Evolutionary conservation across 1,140 invertebrate genomes (phyloP).

Genomic region (Cryptotermes secundus): DNA sequence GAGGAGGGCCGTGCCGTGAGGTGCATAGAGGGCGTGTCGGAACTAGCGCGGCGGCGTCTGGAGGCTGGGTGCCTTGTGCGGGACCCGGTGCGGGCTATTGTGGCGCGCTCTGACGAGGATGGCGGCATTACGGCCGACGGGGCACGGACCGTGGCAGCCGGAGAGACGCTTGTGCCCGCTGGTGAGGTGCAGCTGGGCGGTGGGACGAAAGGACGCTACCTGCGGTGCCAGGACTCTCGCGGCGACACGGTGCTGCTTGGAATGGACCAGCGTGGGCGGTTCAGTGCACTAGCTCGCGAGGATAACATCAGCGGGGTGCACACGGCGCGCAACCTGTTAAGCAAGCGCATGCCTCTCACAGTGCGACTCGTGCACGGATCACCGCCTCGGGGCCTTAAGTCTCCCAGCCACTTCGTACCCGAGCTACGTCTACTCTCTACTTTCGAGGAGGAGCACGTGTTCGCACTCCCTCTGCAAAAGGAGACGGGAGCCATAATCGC

Average conservation of each 20-base stretch:
- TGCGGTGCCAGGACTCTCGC: conserved; percentile 82
- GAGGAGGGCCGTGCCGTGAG: conserved; percentile 87
- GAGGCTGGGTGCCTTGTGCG: conserved; percentile 79
- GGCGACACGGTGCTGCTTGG: conserved; percentile 80
- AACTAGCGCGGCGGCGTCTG: conserved; percentile 72
- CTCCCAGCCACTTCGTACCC: conserved; percentile 75
- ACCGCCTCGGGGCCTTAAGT: conserved; percentile 75
- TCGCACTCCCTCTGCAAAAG: conserved; percentile 79
- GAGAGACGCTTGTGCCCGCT: conserved; percentile 75
- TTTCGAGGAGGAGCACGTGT: conserved; percentile 73
- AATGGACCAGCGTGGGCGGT: conserved; percentile 83
- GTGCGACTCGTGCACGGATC: conserved; percentile 87
- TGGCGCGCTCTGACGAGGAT: conserved; percentile 64
- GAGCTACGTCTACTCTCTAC: conserved; percentile 80
- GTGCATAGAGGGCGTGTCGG: conserved; percentile 84
- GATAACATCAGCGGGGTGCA: conserved; percentile 92
- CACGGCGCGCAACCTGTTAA: conserved; percentile 79
- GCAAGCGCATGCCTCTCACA: conserved; percentile 85
- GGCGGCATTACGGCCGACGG: conserved; percentile 67
- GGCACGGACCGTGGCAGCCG: conserved; percentile 67
- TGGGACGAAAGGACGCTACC: conserved; percentile 65
- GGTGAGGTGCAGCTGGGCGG: conserved; percentile 65
- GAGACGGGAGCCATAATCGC: conserved; percentile 75
- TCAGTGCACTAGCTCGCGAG: conserved; percentile 85
- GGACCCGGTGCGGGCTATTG: conserved; percentile 80